These are phyloP conservation scores for Anolis sagrei DNA, from an alignment of 2,113 vertebrate genomes.

Conservation along the genomic window DNA sequence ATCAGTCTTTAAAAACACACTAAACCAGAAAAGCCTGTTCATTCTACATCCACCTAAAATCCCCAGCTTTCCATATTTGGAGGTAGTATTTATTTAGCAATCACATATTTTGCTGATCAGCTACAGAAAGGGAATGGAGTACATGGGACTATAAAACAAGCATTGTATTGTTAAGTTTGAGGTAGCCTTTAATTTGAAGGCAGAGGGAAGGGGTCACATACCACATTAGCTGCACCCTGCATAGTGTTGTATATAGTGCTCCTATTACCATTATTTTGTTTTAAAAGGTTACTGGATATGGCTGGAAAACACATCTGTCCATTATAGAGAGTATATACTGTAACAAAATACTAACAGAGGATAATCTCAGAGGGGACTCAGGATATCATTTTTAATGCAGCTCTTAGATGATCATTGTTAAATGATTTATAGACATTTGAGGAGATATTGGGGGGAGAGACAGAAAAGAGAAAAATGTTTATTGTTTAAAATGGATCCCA, in stretches of 20 bases:
- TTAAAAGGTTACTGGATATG: constrained; percentile 68
- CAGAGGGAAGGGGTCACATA: constrained; percentile 54
- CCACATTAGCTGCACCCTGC: constrained; percentile 55
- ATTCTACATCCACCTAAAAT: constrained; percentile 1
- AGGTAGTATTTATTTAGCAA: constrained; percentile 1
- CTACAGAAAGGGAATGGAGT: not conserved
- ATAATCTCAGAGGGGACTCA: constrained; percentile 59
- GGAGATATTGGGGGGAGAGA: not conserved
- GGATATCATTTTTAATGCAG: constrained; percentile 64
- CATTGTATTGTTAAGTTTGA: constrained; percentile 1
- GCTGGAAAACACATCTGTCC: constrained; percentile 52
- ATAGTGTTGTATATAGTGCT: constrained; percentile 29
- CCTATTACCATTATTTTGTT: constrained; percentile 50
- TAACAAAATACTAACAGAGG: constrained; percentile 70
- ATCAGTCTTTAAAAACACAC: not conserved
- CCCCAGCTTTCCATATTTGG: not conserved
- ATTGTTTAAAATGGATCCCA: constrained; percentile 57
- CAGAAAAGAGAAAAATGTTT: constrained; percentile 25
- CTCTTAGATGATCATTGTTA: constrained; percentile 72
- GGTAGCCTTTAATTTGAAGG: constrained; percentile 43
- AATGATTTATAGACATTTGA: constrained; percentile 72
- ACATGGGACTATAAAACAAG: constrained; percentile 27
- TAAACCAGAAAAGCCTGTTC: not conserved
- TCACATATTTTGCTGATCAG: not conserved
- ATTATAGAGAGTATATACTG: constrained; percentile 67